Evolutionary conservation across 2,888 invertebrate genomes (phyloP).

Genomic region (Schizaphis graminum): DNA sequence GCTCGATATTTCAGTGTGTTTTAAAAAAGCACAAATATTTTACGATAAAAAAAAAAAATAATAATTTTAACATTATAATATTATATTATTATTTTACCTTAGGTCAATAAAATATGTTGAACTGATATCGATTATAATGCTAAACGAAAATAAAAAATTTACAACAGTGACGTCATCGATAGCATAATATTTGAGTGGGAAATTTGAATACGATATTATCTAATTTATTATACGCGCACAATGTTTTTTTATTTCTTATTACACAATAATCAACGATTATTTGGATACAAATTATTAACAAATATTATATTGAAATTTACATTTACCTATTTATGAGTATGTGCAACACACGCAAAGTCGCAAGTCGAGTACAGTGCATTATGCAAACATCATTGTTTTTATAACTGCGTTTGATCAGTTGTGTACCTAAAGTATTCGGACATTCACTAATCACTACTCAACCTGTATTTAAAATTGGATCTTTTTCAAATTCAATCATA

Average conservation of each 20-base stretch:
- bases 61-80: too few species aligned
- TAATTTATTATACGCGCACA: neutral
- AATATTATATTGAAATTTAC: neutral
- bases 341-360: too few species aligned
- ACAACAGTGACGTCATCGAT: slow-evolving; percentile 30
- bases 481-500: too few species aligned
- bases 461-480: too few species aligned
- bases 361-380: too few species aligned
- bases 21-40: neutral
- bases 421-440: too few species aligned
- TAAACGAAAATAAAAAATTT: neutral
- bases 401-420: too few species aligned
- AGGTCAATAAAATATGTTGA: neutral
- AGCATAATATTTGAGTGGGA: neutral
- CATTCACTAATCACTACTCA: too few species aligned
- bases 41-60: neutral
- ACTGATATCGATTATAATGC: neutral
- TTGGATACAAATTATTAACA: too few species aligned
- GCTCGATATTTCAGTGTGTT: neutral
- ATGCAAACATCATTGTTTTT: too few species aligned
- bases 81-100: too few species aligned
- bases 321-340: neutral
- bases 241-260: neutral
- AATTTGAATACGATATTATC: slow-evolving; percentile 32
- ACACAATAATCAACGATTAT: too few species aligned